A percentile compares a stretch with the other conserved stretches of the same genome.
Conservation (phyloP, 2,888 invertebrate genomes). For the Idaea biselata region DNA sequence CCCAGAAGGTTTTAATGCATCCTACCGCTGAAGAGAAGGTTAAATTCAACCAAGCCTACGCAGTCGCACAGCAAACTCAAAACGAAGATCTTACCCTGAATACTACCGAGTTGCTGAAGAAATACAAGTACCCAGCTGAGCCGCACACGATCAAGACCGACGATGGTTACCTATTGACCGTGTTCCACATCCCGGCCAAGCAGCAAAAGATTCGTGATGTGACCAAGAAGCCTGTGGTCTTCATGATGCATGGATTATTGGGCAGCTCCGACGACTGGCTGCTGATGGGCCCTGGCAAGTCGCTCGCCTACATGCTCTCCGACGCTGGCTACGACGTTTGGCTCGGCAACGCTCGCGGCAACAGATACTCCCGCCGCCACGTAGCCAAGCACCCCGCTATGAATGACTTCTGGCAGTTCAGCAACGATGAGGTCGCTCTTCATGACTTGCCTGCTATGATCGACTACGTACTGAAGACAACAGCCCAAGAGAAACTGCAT, state of each 20-base stretch:
- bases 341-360: conserved; percentile 71
- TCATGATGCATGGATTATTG: conserved; percentile 84
- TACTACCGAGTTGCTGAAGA: conserved; percentile 57
- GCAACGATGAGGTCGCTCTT: conserved; percentile 67
- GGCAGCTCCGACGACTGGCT: conserved; percentile 86
- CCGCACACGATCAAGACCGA: conserved; percentile 63
- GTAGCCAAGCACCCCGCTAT: conserved; percentile 59
- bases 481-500: conserved; percentile 56
- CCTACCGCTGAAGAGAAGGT: conserved; percentile 50
- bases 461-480: conserved; percentile 55
- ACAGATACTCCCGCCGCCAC: conserved; percentile 61
- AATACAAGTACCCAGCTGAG: conserved; percentile 58
- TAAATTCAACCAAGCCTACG: conserved; percentile 47
- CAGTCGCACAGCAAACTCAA: conserved; percentile 34
- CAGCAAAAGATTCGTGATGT: conserved; percentile 37
- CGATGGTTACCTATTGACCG: conserved; percentile 67
- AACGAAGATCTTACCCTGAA: conserved; percentile 46
- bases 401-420: conserved; percentile 69
- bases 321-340: conserved; percentile 72
- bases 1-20: conserved; percentile 55
- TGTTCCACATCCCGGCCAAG: conserved; percentile 66
- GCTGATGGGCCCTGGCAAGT: conserved; percentile 81
- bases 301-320: conserved; percentile 61
- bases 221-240: conserved; percentile 61
- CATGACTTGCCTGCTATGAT: conserved; percentile 71